A percentile compares a stretch with the other conserved stretches of the same genome.
phyloP scores from a whole-genome alignment of 1,140 invertebrate genomes.

The Zaprionus ghesquierei region DNA sequence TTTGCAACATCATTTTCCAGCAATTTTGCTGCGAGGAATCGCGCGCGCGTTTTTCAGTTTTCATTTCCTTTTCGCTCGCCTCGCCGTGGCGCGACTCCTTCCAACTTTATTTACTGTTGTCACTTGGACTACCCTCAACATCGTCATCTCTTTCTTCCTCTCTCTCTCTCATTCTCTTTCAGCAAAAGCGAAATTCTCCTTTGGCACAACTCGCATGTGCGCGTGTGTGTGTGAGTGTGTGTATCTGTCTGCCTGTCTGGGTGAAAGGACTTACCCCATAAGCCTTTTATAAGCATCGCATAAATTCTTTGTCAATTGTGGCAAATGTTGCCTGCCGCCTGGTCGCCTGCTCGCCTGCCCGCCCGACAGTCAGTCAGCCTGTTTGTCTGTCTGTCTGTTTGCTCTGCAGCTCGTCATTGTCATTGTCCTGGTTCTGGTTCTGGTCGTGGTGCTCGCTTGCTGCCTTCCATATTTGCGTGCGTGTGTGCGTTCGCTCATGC shows the following conservation, averaged over 20 bases:
- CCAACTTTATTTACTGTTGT: slow-evolving; percentile 61
- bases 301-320: slow-evolving; percentile 79
- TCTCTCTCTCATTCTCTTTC: neutral
- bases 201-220: slow-evolving; percentile 8
- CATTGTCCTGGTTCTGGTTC: slow-evolving; percentile 36
- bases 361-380: slow-evolving; percentile 5
- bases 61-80: neutral
- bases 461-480: neutral
- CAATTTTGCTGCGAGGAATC: slow-evolving; percentile 41
- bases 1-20: slow-evolving; percentile 53
- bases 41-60: slow-evolving; percentile 10
- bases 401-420: slow-evolving; percentile 36
- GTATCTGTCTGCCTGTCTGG: slow-evolving; percentile 31
- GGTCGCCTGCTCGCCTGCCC: neutral
- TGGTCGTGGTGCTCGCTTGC: neutral
- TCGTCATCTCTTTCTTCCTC: slow-evolving; percentile 28
- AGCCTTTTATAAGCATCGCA: slow-evolving; percentile 75
- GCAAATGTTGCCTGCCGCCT: slow-evolving; percentile 50
- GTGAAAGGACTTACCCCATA: slow-evolving; percentile 60
- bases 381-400: slow-evolving; percentile 7
- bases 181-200: slow-evolving; percentile 57
- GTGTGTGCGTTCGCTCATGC: slow-evolving; percentile 8
- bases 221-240: slow-evolving; percentile 27
- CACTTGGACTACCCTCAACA: slow-evolving; percentile 27
- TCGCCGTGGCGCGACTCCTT: neutral